Base-by-base conservation (phyloP, 2,888 invertebrate genomes). In the Conus canariensis region DNA sequence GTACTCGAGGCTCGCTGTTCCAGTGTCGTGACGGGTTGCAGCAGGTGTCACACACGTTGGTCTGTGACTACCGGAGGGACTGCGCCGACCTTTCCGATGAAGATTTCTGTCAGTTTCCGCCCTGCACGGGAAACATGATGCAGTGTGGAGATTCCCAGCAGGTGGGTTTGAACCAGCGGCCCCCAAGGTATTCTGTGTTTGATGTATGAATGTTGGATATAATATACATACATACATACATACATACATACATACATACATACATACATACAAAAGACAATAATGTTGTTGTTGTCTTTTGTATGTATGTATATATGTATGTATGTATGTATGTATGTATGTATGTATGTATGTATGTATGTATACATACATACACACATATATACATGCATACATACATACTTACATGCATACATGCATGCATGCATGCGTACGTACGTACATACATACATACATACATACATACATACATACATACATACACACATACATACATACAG, bases 281-380 rank as follows among this genome's bases (percentile, higher is more conserved):
- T 2, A 2, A 0, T 30, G 2, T 2, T 30, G 30, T 30, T 2
- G 30, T 0, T 30, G 2, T 30, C 2, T 0, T 1, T 0, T 2
- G 2, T 2, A 1, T 2, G 0, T 30, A 30, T 2, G 2, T 0
- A 30, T 30, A 2, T 0, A 30, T 30, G 2, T 30, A 1, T 2
- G 0, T 30, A 22, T 70, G 70, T 70, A 25, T 77, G 77, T 77
- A 14, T 77, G 77, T 77, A 25, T 25, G 25, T 77, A 7, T 58
- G 8, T 77, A 25, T 25, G 77, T 77, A 25, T 77, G 25, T 77
- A 25, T 25, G 77, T 77, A 14, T 77, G n/a, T 58, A 22, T 82
- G 82, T 2, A 30, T n/a, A 16, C 45, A 59, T 22, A 25, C 16
- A 70, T 8, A 22, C 70, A 70, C 7, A 70, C 70, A 70, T 2